Conservation (phyloP, 23 tunicate species). For the Aplidium turbinatum region DNA sequence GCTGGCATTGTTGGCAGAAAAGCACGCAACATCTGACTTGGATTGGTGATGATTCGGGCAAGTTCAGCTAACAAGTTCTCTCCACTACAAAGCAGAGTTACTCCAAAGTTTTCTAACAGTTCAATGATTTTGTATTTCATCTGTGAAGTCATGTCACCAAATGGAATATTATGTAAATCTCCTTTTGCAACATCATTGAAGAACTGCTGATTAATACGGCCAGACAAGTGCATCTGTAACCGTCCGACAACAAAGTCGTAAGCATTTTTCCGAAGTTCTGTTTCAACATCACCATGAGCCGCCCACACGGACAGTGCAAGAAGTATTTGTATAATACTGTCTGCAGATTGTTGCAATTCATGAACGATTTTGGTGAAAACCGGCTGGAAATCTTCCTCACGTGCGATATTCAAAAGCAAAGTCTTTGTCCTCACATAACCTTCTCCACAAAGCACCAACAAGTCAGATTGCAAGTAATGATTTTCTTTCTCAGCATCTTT, state of each 20-base stretch:
- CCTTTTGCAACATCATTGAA: conserved; percentile 7
- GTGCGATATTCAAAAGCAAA: conserved; percentile 2
- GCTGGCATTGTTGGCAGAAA: conserved; percentile 83
- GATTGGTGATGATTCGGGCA: conserved; percentile 17
- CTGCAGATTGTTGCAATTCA: conserved; percentile 17
- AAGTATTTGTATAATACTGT: conserved; percentile 22
- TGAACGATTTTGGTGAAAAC: background rate
- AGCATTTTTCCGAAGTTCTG: background rate
- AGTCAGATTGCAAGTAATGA: background rate
- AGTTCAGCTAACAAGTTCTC: conserved; percentile 29
- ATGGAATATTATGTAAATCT: background rate
- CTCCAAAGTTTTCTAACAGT: background rate
- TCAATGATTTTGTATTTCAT: background rate
- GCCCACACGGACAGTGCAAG: conserved; percentile 30
- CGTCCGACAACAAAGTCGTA: background rate
- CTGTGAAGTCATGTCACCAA: background rate
- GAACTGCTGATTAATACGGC: conserved; percentile 19
- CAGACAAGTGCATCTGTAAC: conserved; percentile 20
- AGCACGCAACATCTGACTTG: conserved; percentile 1
- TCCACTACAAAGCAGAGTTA: conserved; percentile 3
- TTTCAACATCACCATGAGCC: conserved; percentile 1
- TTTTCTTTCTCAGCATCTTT: conserved; percentile 6
- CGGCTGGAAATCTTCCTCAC: background rate
- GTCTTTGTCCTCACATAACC: background rate
- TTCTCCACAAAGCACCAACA: conserved; percentile 9